Evolutionary conservation across 2,888 invertebrate genomes (phyloP).

Genomic region (Scaptomyza flava): DNA sequence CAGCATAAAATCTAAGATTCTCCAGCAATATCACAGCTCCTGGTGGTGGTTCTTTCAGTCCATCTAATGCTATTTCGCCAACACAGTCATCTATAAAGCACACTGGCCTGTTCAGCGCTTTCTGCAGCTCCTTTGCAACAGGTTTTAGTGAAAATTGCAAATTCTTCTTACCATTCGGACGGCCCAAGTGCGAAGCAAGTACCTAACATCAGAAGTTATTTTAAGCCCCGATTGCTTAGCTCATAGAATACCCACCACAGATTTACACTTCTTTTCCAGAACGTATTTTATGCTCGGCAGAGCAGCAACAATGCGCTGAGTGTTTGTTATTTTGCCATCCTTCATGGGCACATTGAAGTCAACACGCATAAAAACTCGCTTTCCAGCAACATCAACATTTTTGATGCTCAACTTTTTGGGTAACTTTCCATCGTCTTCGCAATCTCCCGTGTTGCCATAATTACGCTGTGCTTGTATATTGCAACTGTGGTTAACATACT

Average conservation of each 20-base stretch:
- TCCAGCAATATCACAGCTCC: conserved; percentile 97
- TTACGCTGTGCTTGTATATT: conserved; percentile 6
- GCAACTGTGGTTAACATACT: not conserved
- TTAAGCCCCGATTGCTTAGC: not conserved
- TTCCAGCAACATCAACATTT: conserved; percentile 92
- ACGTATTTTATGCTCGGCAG: conserved; percentile 96
- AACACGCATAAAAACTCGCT: conserved; percentile 98
- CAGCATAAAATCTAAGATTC: conserved; percentile 97
- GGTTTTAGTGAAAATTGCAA: conserved; percentile 95
- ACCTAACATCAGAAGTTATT: conserved; percentile 83
- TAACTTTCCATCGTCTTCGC: conserved; percentile 3
- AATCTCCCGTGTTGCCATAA: not conserved
- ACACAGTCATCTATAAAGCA: conserved; percentile 95
- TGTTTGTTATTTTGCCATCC: conserved; percentile 98
- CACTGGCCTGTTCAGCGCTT: conserved; percentile 89
- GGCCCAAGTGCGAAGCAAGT: conserved; percentile 98
- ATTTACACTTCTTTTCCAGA: conserved; percentile 95
- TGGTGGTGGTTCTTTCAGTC: conserved; percentile 92
- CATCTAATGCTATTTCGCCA: conserved; percentile 94
- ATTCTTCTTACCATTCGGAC: conserved; percentile 96
- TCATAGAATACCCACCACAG: conserved; percentile 85
- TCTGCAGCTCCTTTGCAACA: conserved; percentile 95
- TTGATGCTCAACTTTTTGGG: conserved; percentile 95
- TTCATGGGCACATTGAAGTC: conserved; percentile 99
- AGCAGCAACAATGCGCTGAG: conserved; percentile 98